Evolutionary conservation across 2,797 vertebrate genomes (phyloP).

Genomic region (Gobionotothen gibberifrons): DNA sequence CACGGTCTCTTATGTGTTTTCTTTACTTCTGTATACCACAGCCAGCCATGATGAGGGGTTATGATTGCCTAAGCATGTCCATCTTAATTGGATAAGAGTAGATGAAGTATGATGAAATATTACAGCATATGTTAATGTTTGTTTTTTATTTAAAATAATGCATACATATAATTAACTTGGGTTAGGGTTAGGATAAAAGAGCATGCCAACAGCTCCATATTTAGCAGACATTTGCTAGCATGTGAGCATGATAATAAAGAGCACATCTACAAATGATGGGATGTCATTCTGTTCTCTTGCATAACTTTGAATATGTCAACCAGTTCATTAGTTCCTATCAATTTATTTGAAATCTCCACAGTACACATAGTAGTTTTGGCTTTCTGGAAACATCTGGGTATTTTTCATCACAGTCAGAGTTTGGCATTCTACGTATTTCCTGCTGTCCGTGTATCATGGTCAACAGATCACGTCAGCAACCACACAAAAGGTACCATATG

Average conservation of each 20-base stretch:
- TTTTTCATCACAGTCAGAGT: constrained; percentile 2
- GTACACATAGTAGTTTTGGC: background rate
- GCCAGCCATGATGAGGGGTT: constrained; percentile 7
- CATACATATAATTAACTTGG: background rate
- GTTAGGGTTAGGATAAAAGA: background rate
- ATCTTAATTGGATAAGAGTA: constrained; percentile 12
- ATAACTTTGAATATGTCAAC: background rate
- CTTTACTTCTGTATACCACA: constrained; percentile 23
- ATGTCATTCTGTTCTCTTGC: background rate
- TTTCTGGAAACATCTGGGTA: background rate
- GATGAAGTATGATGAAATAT: background rate
- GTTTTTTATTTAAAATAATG: background rate
- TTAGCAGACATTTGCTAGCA: background rate
- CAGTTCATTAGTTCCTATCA: background rate
- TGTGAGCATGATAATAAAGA: background rate
- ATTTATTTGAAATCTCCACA: background rate
- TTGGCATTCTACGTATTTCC: background rate
- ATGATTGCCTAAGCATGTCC: background rate
- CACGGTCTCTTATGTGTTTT: constrained; percentile 11
- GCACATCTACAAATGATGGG: background rate
- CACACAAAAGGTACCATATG: constrained; percentile 19
- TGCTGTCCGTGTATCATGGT: background rate
- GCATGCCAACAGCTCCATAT: background rate
- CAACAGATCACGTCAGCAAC: constrained; percentile 27
- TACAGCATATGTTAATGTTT: background rate